Percentiles rank a stretch among this genome's conserved stretches.
These are phyloP conservation scores for Rhinopomastus cyanomelas DNA, from an alignment of 2,113 vertebrate genomes.

Conservation along the genomic window DNA sequence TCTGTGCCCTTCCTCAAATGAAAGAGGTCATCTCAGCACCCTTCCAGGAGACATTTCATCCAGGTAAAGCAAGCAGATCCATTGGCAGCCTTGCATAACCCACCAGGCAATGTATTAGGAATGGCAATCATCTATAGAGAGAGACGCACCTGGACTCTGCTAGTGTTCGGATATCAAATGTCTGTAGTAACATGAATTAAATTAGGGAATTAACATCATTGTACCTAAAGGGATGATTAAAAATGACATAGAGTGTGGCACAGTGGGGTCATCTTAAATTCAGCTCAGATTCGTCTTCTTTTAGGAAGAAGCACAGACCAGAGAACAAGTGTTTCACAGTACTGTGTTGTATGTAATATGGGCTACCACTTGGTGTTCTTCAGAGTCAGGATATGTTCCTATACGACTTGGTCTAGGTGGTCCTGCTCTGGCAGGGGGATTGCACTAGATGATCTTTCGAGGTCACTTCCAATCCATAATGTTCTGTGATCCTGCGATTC, in stretches of 20 bases:
- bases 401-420: too few species aligned
- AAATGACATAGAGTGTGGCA: background rate
- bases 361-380: background rate
- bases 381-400: too few species aligned
- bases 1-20: background rate
- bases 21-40: background rate
- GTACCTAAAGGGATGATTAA: background rate
- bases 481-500: too few species aligned
- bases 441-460: too few species aligned
- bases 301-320: background rate
- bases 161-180: background rate
- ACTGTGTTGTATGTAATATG: background rate
- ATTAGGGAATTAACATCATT: background rate
- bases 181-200: background rate
- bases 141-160: background rate
- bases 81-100: background rate
- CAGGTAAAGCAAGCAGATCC: background rate
- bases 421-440: too few species aligned
- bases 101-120: background rate
- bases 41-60: background rate
- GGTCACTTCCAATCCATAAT: too few species aligned
- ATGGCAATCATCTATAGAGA: background rate
- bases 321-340: background rate
- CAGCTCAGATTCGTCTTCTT: background rate
- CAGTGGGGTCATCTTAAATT: background rate